A percentile compares a stretch with the other conserved stretches of the same genome.
phyloP scores from a whole-genome alignment of 2,888 invertebrate species.

The Agrochola lychnidis region DNA sequence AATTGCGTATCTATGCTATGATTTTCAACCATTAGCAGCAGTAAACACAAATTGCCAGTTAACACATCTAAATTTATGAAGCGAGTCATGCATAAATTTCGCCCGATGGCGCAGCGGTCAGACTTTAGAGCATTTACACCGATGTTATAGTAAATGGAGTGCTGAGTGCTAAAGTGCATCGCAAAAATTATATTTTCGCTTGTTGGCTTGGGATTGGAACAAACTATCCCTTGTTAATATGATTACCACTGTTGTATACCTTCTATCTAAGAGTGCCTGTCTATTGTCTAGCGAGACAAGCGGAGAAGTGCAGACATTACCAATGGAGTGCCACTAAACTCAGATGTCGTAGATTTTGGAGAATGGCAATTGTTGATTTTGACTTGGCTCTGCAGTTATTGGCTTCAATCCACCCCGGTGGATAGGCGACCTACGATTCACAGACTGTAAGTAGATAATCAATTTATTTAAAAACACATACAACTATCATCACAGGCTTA shows the following conservation, averaged over 20 bases:
- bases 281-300: not conserved
- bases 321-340: not conserved
- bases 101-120: conserved; percentile 40
- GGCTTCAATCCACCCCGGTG: not conserved
- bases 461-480: no score
- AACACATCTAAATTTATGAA: conserved; percentile 64
- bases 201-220: not conserved
- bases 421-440: no score
- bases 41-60: conserved; percentile 62
- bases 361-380: not conserved
- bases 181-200: not conserved
- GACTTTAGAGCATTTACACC: conserved; percentile 28
- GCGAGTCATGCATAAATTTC: conserved; percentile 59
- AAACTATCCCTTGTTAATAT: not conserved
- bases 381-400: not conserved
- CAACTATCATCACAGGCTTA: no score
- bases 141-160: conserved; percentile 21
- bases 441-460: no score
- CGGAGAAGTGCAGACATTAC: not conserved
- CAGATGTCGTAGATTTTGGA: not conserved
- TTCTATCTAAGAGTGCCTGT: not conserved
- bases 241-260: not conserved
- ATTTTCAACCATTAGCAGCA: conserved; percentile 53
- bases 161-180: not conserved
- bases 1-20: conserved; percentile 49